Evolutionary conservation across 2,113 vertebrate genomes (phyloP).

Genomic region (Mixornis gularis): DNA sequence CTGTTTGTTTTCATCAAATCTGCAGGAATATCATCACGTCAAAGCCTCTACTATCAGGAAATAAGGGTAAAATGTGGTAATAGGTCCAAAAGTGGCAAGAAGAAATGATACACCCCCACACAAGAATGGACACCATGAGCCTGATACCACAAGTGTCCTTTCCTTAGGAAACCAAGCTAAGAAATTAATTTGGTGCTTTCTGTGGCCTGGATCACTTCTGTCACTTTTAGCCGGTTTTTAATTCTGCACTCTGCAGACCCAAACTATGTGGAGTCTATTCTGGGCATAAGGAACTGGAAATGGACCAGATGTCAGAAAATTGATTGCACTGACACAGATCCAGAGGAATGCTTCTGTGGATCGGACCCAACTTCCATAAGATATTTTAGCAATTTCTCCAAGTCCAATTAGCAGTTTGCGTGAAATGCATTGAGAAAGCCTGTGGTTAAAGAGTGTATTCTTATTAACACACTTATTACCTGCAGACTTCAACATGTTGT

Average conservation of each 20-base stretch:
- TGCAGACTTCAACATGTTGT: not conserved
- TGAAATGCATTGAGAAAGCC: not conserved
- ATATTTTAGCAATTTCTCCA: not conserved
- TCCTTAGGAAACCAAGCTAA: not conserved
- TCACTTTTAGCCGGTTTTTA: not conserved
- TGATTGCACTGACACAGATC: not conserved
- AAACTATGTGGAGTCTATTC: not conserved
- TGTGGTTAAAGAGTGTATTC: not conserved
- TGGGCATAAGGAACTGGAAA: not conserved
- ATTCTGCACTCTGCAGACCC: not conserved
- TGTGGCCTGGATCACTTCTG: not conserved
- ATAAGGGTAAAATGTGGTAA: not conserved
- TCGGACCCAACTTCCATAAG: not conserved
- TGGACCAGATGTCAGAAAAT: not conserved
- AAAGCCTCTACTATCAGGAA: not conserved
- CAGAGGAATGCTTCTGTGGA: not conserved
- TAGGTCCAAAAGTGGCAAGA: not conserved
- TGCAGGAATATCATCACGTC: not conserved
- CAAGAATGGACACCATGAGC: not conserved
- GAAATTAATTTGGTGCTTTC: not conserved
- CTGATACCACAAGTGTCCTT: not conserved
- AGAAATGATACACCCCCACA: not conserved
- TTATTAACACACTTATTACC: not conserved
- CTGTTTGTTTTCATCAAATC: not conserved
- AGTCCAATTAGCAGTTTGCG: conserved; percentile 13